A percentile compares a stretch with the other conserved stretches of the same genome.
These are phyloP conservation scores for Gadopsis bispinosus DNA, from an alignment of 2,797 vertebrate genomes.

Conservation along the genomic window DNA sequence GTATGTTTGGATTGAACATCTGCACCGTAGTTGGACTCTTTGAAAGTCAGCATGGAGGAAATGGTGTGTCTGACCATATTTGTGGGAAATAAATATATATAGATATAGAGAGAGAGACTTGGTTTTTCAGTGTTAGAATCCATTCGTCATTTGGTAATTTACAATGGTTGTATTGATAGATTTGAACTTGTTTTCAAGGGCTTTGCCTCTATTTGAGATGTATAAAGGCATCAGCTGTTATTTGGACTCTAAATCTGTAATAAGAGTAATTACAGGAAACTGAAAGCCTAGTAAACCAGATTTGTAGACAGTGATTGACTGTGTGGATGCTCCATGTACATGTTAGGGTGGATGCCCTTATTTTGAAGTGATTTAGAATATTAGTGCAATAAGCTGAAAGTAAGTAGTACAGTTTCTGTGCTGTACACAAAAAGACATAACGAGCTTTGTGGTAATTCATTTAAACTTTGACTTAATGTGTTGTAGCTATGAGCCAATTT, in stretches of 20 bases:
- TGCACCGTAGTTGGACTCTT: not conserved
- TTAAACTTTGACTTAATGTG: not conserved
- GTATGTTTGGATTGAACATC: not conserved
- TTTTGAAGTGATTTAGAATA: constrained; percentile 11
- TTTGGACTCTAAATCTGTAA: constrained; percentile 66
- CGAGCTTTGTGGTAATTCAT: not conserved
- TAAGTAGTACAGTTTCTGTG: not conserved
- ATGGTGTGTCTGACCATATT: not conserved
- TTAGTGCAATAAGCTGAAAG: not conserved
- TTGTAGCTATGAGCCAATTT: not conserved
- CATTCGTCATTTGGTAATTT: constrained; percentile 48
- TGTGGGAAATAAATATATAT: constrained; percentile 3
- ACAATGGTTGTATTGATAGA: constrained; percentile 44
- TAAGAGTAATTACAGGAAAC: constrained; percentile 67
- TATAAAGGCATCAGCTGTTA: constrained; percentile 52
- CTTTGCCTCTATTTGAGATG: constrained; percentile 45
- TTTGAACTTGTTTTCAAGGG: constrained; percentile 57
- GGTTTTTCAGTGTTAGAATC: constrained; percentile 15
- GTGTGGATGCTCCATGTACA: constrained; percentile 27
- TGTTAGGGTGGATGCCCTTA: constrained; percentile 18
- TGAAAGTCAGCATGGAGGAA: not conserved
- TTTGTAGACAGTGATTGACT: constrained; percentile 40
- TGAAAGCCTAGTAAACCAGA: constrained; percentile 44
- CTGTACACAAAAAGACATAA: not conserved
- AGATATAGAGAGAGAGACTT: not conserved